These are phyloP conservation scores for Drosophila percnosoma DNA, from an alignment of 2,888 invertebrate species.

Conservation along the genomic window DNA sequence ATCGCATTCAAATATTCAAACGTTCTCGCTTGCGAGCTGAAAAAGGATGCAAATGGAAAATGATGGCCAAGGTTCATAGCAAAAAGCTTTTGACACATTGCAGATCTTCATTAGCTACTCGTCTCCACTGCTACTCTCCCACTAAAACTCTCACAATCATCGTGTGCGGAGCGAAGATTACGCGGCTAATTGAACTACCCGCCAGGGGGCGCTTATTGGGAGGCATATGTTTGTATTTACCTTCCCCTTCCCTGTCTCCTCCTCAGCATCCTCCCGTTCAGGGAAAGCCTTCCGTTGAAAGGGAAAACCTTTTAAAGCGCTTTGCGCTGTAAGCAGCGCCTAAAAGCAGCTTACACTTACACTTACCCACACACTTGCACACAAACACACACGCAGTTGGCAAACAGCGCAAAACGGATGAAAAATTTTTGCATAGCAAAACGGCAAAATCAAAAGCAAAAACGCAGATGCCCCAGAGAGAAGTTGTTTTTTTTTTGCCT, in stretches of 20 bases:
- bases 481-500: conserved; percentile 24
- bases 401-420: conserved; percentile 48
- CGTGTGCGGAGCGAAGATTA: neutral
- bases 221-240: conserved; percentile 38
- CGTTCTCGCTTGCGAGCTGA: neutral
- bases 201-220: conserved; percentile 19
- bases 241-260: neutral
- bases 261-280: neutral
- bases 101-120: conserved; percentile 3
- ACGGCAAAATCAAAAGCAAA: conserved; percentile 27
- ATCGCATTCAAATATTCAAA: neutral
- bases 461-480: conserved; percentile 53
- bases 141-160: neutral
- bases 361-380: conserved; percentile 28
- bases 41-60: neutral
- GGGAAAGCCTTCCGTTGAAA: conserved; percentile 24
- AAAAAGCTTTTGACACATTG: neutral
- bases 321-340: conserved; percentile 71
- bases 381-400: conserved; percentile 14
- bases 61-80: neutral
- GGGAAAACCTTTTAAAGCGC: conserved; percentile 74
- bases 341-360: conserved; percentile 72
- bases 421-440: conserved; percentile 52
- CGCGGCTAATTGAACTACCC: conserved; percentile 53
- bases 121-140: neutral